Evolutionary conservation across 2,888 invertebrate genomes (phyloP), one percentile per base, ranked within the genome.

Genomic region (Tigriopus californicus): DNA sequence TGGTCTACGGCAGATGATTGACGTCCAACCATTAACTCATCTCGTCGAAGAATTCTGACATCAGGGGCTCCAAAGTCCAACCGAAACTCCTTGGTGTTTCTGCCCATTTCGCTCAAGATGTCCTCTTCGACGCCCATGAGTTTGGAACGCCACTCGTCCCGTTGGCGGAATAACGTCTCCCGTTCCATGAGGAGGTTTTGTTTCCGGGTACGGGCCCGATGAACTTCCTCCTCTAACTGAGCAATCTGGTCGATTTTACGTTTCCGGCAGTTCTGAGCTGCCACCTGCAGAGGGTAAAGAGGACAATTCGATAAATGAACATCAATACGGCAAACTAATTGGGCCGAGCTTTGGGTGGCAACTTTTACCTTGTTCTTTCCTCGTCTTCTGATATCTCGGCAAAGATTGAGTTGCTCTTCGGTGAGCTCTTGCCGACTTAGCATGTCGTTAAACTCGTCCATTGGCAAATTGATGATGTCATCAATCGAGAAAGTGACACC

Each of bases 231-330:
- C 10, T 44, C 44, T 10, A 95, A 75, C 41, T 81, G 84, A 41
- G 87, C 77, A 64, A 95, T 91, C 73, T 92, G 92, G 73, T 91
- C 90, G 62, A 92, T 74, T 70, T 95, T 95, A 59, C 95, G 81
- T 69, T 95, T 94, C 64, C 98, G 83, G 73, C 97, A 98, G 75
- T 97, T 97, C 70, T 97, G 95, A 0, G 97, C 98, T 0, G 97
- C 97, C 60, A 95, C 92, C 81, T 85, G 68, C 5, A 44, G 10
- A 44, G n/a, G n/a, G n/a, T n/a, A n/a, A n/a, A n/a, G n/a, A n/a
- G n/a, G n/a, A n/a, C n/a, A n/a, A n/a, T n/a, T n/a, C n/a, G n/a
- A n/a, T n/a, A n/a, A n/a, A n/a, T n/a, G n/a, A n/a, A n/a, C n/a
- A n/a, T n/a, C n/a, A n/a, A n/a, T n/a, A n/a, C n/a, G n/a, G n/a